Evolutionary conservation across 2,888 invertebrate genomes (phyloP), one percentile per base, ranked within the genome.

Genomic region (Pyrrhosoma nymphula): DNA sequence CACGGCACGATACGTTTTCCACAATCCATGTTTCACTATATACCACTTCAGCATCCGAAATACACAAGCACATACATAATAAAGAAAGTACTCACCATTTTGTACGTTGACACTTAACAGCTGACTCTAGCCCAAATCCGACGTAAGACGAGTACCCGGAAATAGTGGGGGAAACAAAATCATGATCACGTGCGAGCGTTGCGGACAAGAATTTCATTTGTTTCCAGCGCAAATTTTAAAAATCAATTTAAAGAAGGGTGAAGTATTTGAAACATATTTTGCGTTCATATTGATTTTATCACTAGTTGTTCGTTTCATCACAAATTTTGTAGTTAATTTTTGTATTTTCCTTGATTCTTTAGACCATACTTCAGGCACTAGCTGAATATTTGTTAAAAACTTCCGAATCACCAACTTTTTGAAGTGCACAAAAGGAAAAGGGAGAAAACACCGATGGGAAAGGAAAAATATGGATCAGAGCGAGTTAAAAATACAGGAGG

Each of bases 1-100:
- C 26, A n/a, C 0, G n/a, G 14, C 75, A 16, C 8, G 3, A 47
- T 75, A 47, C n/a, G 47, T 39, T 26, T 1, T 0, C 23, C 12
- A 35, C 1, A 47, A 69, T 30, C 47, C 14, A 4, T 56, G 18
- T 39, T 60, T 23, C 30, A 39, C 23, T 63, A 2, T 30, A 23
- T 69, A 3, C 30, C 39, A 63, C 39, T 23, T 26, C 3, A 10
- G 90, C 55, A 39, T 18, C 26, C 26, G 12, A 20, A 63, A 35
- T 39, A 18, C 23, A 91, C 14, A 26, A n/a, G 2, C 63, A 55
- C n/a, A n/a, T 14, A 0, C 39, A 23, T 23, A 69, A n/a, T 47
- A 30, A 10, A n/a, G n/a, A 26, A 39, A n/a, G n/a, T n/a, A 93
- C 93, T 69, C 26, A 93, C 93, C 93, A 93, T 93, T 93, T 93